Conservation (phyloP, 2,888 invertebrate genomes). For the Bombylius discolor region DNA sequence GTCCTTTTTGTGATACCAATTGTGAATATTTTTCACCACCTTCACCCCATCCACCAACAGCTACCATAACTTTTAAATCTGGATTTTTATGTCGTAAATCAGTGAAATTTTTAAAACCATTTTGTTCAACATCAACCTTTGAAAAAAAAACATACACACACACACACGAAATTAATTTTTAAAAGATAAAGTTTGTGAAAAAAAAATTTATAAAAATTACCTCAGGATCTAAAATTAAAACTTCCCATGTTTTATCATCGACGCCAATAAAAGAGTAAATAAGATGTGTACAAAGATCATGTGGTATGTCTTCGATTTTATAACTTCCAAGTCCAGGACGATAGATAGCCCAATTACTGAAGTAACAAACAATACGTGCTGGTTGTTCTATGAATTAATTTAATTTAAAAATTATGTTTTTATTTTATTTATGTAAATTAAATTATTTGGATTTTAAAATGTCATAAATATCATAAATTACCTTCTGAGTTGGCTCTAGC, state of each 20-base stretch:
- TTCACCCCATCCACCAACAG: constrained; percentile 85
- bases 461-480: not conserved
- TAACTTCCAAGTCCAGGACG: constrained; percentile 70
- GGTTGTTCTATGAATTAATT: constrained; percentile 21
- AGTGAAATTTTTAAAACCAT: constrained; percentile 70
- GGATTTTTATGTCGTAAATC: constrained; percentile 56
- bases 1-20: constrained; percentile 58
- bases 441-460: too few relatives aligned
- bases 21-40: constrained; percentile 77
- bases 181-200: not conserved
- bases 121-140: constrained; percentile 57
- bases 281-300: constrained; percentile 69
- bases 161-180: not conserved
- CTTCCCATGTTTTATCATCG: constrained; percentile 60
- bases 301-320: constrained; percentile 72
- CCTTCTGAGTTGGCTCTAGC: not conserved
- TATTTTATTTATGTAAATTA: too few relatives aligned
- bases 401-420: too few relatives aligned
- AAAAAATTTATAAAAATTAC: constrained; percentile 33
- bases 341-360: constrained; percentile 58
- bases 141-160: not conserved
- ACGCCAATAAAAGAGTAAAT: constrained; percentile 84
- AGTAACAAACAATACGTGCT: constrained; percentile 44
- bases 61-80: constrained; percentile 60
- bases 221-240: constrained; percentile 69